A percentile compares a stretch with the other conserved stretches of the same genome.
phyloP scores from a whole-genome alignment of 2,113 vertebrate genomes.

The Strigops habroptila region DNA sequence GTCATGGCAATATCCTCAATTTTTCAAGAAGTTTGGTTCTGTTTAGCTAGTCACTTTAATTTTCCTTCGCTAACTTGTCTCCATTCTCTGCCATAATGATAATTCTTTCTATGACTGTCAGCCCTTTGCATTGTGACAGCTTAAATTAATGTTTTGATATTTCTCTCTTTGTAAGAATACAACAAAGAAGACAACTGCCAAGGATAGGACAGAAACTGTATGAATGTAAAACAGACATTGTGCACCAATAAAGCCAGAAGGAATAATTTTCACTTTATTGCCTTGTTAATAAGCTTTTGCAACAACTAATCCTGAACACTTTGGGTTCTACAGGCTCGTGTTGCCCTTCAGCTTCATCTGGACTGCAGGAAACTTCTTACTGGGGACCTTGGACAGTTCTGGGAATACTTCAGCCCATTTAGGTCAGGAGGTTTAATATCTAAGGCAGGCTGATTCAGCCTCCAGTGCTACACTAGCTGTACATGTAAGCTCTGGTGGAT shows the following conservation, averaged over 20 bases:
- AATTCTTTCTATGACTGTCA: conserved; percentile 73
- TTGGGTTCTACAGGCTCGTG: background rate
- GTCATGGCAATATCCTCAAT: conserved; percentile 60
- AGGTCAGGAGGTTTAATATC: background rate
- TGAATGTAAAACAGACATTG: conserved; percentile 59
- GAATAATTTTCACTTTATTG: conserved; percentile 29
- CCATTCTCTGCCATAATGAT: conserved; percentile 66
- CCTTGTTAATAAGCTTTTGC: conserved; percentile 53
- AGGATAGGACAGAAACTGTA: conserved; percentile 62
- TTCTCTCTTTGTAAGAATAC: conserved; percentile 67
- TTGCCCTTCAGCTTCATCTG: background rate
- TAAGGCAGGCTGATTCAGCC: background rate
- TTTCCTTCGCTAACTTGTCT: conserved; percentile 64
- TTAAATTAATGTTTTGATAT: conserved; percentile 78
- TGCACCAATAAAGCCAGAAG: conserved; percentile 57
- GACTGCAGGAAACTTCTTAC: background rate
- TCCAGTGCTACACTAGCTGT: background rate
- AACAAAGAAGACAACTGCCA: conserved; percentile 72
- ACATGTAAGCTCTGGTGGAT: background rate
- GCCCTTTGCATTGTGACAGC: conserved; percentile 71
- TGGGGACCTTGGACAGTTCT: background rate
- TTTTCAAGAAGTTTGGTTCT: conserved; percentile 66
- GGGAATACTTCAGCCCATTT: background rate
- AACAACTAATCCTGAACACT: background rate
- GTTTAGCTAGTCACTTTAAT: conserved; percentile 74